Conservation (phyloP, 1,140 invertebrate genomes). For the Mercenaria mercenaria region DNA sequence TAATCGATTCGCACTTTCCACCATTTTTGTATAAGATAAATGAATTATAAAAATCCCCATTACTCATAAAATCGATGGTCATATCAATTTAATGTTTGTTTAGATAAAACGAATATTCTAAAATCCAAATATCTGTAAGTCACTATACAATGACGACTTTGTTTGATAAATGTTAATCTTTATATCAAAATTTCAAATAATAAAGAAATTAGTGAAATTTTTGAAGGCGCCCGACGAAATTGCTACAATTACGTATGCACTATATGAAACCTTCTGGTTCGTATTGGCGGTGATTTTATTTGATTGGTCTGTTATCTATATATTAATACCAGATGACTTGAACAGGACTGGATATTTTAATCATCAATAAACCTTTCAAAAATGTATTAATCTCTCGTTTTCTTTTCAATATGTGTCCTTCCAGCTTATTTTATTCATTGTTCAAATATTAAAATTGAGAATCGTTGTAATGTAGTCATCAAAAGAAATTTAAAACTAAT, state of each 20-base stretch:
- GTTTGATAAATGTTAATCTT: background rate
- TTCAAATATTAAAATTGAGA: conserved; percentile 48
- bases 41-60: background rate
- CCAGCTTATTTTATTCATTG: conserved; percentile 1
- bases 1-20: conserved; percentile 14
- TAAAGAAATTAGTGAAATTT: conserved; percentile 9
- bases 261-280: background rate
- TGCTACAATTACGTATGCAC: background rate
- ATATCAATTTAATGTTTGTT: conserved; percentile 5
- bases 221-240: background rate
- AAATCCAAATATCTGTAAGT: conserved; percentile 17
- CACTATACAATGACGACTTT: background rate
- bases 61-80: background rate
- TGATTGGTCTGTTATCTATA: background rate
- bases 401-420: background rate
- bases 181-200: background rate
- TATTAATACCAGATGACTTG: background rate
- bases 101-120: background rate
- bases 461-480: background rate
- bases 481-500: conserved; percentile 28
- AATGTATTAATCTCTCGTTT: background rate
- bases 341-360: background rate
- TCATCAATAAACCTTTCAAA: background rate
- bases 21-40: background rate
- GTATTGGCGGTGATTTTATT: background rate